A percentile compares a stretch with the other conserved stretches of the same genome.
These are phyloP conservation scores for Diachasmimorpha longicaudata DNA, from an alignment of 1,140 invertebrate genomes.

Conservation along the genomic window DNA sequence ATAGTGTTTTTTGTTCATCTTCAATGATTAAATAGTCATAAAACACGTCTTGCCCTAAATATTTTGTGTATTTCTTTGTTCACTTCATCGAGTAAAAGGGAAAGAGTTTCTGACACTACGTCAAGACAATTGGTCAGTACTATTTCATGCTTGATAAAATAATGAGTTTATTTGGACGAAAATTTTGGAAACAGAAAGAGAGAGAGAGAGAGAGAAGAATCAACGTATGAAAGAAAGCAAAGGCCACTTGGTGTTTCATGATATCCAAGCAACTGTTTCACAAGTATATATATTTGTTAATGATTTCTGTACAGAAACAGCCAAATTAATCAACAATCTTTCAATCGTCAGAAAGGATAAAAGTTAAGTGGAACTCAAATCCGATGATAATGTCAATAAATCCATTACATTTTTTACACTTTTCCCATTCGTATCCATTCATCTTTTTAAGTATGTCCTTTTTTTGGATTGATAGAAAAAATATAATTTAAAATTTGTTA, in stretches of 20 bases:
- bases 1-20: conserved; percentile 47
- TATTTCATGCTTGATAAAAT: conserved; percentile 35
- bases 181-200: neutral
- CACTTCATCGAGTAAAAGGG: conserved; percentile 45
- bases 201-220: neutral
- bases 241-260: conserved; percentile 45
- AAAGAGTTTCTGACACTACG: conserved; percentile 55
- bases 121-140: conserved; percentile 60
- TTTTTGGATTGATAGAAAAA: conserved; percentile 62
- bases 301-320: neutral
- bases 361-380: conserved; percentile 34
- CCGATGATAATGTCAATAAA: conserved; percentile 52
- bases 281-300: neutral
- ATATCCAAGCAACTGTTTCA: conserved; percentile 43
- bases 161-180: neutral
- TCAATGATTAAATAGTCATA: conserved; percentile 50
- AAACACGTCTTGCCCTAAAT: conserved; percentile 58
- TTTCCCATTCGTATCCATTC: neutral
- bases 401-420: conserved; percentile 26
- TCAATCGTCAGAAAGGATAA: conserved; percentile 3
- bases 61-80: conserved; percentile 37
- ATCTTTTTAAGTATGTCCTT: neutral
- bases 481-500: conserved; percentile 60
- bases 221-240: conserved; percentile 32
- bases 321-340: conserved; percentile 4